Base-by-base conservation (phyloP, 2,797 vertebrate species). In the Glossophaga mutica region DNA sequence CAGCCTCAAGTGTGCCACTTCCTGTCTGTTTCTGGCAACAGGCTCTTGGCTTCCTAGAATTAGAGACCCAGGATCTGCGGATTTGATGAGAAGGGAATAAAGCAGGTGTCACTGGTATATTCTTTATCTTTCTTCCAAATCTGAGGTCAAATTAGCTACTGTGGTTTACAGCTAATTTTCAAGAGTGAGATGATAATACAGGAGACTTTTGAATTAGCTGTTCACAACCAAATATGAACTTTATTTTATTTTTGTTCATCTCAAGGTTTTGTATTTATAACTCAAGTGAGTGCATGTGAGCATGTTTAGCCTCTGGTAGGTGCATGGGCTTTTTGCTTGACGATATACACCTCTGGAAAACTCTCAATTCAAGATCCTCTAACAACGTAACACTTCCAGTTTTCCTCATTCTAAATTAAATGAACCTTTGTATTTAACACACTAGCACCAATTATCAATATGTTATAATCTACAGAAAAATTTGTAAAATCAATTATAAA, bases 1-100 rank as follows among this genome's bases (percentile, higher is more conserved):
- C 9, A 8, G 3, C 4, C 9, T 1, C 21, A 16, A 9, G 2
- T 0, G 5, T 1, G 0, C 11, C 0, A 2, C 9, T 9, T 37
- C 5, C 18, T 2, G 2, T 37, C 24, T 19, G 11, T 16, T 34
- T 84, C 18, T 9, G 18, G 10, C 5, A 50, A 16, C n/a, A 67
- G 26, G 3, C 37, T 26, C 18, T 26, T 4, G 18, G 11, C 62
- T 34, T 24, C 19, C 62, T n/a, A 39, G 21, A 62, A 12, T 1
- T n/a, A 10, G 29, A 42, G 34, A 59, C 3, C 0, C 0, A 0
- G 9, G 39, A 9, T 32, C 34, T 26, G n/a, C 10, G 22, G n/a
- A 48, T 24, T 18, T 77, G 19, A 18, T 55, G 24, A 59, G 16
- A 79, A 2, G 29, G 29, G 16, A 24, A 14, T 26, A 18, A 15